Base-by-base conservation (phyloP, 2,113 vertebrate species). In the Nothobranchius furzeri region DNA sequence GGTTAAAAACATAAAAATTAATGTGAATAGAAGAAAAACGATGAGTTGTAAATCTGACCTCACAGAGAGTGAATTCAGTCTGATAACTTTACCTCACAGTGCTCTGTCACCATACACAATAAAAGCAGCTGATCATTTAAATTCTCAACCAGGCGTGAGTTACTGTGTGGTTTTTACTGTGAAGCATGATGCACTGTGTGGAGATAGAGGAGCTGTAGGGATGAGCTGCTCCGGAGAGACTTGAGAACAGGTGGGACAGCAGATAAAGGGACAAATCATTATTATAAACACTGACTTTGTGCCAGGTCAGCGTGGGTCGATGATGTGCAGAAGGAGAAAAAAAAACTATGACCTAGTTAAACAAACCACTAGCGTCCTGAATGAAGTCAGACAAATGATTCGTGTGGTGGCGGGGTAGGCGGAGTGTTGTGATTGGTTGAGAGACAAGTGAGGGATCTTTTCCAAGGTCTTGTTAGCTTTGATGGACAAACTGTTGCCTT, bases 121-220 rank as follows among this genome's bases (percentile, higher is more conserved):
- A 55, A 59, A 64, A 65, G 64, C 35, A 47, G 17, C 56, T 60
- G 62, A 61, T 62, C 56, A 51, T 76, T 65, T 58, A 51, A 73
- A 73, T 15, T 55, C 49, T 56, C 76, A 55, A 76, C 30, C 60
- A 40, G 1, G 57, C 73, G 79, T 86, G 78, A 65, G 76, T 43
- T 73, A 63, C 65, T 9, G 42, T 60, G 65, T 20, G 35, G 43
- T 48, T 58, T 54, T 57, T 48, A 7, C 42, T 20, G 67, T 12
- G 56, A 12, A 24, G 68, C 51, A 60, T 68, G 54, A 57, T 25
- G 45, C 64, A 63, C 68, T 37, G 53, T 43, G 36, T 20, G 53
- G 15, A 45, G 73, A 87, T 79, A 75, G 76, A 56, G 17, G 62
- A 54, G 67, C 60, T 11, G 67, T 68, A 74, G 10, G 70, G 77